Base-by-base conservation (phyloP, 1,140 invertebrate species). In the Myzus persicae region DNA sequence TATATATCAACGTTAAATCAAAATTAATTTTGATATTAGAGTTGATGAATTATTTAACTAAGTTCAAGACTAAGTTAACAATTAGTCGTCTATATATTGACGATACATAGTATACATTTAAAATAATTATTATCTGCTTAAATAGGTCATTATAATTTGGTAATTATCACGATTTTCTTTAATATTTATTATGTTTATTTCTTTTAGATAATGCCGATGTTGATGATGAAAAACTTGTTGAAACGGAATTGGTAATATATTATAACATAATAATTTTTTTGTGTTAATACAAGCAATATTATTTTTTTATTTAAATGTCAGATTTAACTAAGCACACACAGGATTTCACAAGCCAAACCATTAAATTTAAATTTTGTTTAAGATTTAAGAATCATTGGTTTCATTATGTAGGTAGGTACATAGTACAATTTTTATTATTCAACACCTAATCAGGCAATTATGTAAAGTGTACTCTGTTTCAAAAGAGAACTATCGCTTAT, bases 301-400 rank as follows among this genome's bases (percentile, higher is more conserved):
- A 76, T 76, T 51, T 76, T 67, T 18, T 76, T n/a, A n/a, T n/a
- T 14, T 18, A 76, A n/a, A 76, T 76, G 59, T 76, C 59, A 76
- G 59, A 76, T 76, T 76, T 76, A 76, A 76, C 31, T 76, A 76
- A 76, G 59, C n/a, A 76, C 18, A 76, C 14, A 18, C 59, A 76
- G 31, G n/a, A 76, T n/a, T 76, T 76, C 59, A 36, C 59, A 76
- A 76, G 59, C 31, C n/a, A 76, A 76, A n/a, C 14, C 26, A 76
- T 76, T 76, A n/a, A 67, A 76, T 76, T 76, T 76, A 76, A 76
- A 76, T 76, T 76, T n/a, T 76, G 14, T 76, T 76, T 76, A 76
- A 76, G 59, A n/a, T 76, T 76, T 76, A 76, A 76, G 31, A 76
- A 76, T 76, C 31, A n/a, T n/a, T 76, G 31, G 59, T 76, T 76